These are phyloP conservation scores for Lasioglossum malachurum DNA, from an alignment of 2,888 invertebrate genomes.

Conservation along the genomic window DNA sequence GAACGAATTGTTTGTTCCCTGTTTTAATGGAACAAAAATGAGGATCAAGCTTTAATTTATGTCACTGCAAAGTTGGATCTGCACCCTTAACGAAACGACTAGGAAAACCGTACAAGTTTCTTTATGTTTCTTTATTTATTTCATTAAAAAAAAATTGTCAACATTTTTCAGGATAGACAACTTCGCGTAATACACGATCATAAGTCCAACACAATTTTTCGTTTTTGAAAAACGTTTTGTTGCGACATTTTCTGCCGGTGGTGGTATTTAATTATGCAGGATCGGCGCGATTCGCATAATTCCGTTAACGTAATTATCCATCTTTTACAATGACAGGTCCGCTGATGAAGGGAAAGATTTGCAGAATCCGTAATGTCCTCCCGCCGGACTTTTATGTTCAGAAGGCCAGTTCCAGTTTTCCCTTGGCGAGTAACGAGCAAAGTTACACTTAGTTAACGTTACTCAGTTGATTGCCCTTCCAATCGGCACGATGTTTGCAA, in stretches of 20 bases:
- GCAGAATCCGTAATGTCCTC: slow-evolving; percentile 35
- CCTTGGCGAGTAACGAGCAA: slow-evolving; percentile 76
- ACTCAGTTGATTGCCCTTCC: slow-evolving; percentile 81
- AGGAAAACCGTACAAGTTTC: too few species aligned
- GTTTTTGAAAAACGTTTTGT: neutral
- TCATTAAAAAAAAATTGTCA: too few species aligned
- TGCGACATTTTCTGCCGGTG: neutral
- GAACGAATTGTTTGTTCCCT: neutral
- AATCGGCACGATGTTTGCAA: slow-evolving; percentile 79
- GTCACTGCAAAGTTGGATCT: too few species aligned
- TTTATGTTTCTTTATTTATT: too few species aligned
- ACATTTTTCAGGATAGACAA: too few species aligned
- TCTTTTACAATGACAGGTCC: neutral
- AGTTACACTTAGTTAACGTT: slow-evolving; percentile 81
- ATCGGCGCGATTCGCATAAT: neutral
- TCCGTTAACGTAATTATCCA: neutral
- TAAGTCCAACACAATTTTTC: neutral
- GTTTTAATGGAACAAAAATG: neutral
- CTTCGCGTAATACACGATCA: too few species aligned
- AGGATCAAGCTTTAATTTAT: too few species aligned
- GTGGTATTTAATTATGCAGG: neutral
- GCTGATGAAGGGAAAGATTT: slow-evolving; percentile 38
- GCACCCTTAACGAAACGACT: too few species aligned
- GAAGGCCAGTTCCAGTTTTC: slow-evolving; percentile 74
- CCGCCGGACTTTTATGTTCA: slow-evolving; percentile 53